Evolutionary conservation across 1,140 invertebrate species (phyloP).

Genomic region (Aethina tumida): DNA sequence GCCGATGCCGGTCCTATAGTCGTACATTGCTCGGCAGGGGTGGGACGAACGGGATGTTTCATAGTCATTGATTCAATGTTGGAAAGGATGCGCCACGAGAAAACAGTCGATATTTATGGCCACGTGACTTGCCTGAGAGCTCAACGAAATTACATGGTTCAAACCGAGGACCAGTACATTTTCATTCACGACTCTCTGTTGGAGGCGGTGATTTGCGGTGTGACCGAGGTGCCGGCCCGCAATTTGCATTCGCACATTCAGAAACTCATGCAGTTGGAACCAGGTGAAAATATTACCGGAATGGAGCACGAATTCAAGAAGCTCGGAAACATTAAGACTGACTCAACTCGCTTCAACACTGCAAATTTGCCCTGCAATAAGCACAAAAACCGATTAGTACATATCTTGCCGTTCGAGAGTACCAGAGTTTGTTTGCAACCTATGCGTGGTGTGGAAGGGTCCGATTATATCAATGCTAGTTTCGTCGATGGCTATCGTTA

Average conservation of each 20-base stretch:
- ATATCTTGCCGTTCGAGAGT: constrained; percentile 95
- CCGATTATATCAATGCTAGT: constrained; percentile 98
- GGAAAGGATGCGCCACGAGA: constrained; percentile 88
- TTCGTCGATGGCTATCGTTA: constrained; percentile 92
- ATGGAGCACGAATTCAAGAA: constrained; percentile 99
- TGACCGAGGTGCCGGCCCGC: constrained; percentile 86
- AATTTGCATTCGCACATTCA: constrained; percentile 92
- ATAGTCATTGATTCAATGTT: constrained; percentile 98
- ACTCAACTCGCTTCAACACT: constrained; percentile 87
- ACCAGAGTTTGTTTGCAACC: constrained; percentile 90
- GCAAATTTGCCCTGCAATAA: constrained; percentile 96
- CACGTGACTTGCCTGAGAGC: constrained; percentile 95
- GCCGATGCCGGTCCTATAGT: constrained; percentile 86
- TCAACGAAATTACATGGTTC: constrained; percentile 95
- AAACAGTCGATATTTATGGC: constrained; percentile 97
- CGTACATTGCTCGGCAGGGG: constrained; percentile 96
- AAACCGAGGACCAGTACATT: constrained; percentile 99
- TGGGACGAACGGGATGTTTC: constrained; percentile 94
- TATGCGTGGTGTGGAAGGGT: constrained; percentile 84
- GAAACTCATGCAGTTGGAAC: constrained; percentile 71
- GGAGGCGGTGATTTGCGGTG: constrained; percentile 91
- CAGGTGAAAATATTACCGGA: constrained; percentile 81
- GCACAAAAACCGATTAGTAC: constrained; percentile 94
- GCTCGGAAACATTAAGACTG: constrained; percentile 87
- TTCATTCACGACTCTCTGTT: constrained; percentile 97